Evolutionary conservation across 2,113 vertebrate species (phyloP).

Genomic region (Seriola dumerili): DNA sequence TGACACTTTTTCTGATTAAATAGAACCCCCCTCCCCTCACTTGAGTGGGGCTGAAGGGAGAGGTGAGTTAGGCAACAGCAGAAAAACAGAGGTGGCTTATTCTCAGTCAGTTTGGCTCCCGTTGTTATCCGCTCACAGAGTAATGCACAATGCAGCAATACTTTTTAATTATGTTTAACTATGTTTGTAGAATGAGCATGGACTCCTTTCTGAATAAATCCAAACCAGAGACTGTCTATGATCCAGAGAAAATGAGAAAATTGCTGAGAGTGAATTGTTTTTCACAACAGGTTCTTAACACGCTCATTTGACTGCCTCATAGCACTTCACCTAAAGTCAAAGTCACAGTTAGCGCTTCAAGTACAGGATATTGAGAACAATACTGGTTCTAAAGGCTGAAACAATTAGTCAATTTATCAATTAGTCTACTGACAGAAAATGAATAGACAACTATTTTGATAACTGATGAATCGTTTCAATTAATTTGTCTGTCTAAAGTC

Average conservation of each 20-base stretch:
- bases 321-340: background rate
- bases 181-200: constrained; percentile 15
- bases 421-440: background rate
- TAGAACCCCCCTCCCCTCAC: background rate
- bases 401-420: background rate
- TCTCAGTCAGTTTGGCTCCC: background rate
- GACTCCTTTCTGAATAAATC: background rate
- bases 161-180: constrained; percentile 37
- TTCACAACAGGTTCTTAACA: background rate
- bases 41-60: constrained; percentile 20
- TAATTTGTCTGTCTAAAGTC: background rate
- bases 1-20: constrained; percentile 77
- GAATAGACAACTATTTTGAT: background rate
- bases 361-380: background rate
- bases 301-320: background rate
- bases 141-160: background rate
- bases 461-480: background rate
- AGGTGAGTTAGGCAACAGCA: constrained; percentile 29
- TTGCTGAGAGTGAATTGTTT: background rate
- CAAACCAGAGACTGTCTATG: background rate
- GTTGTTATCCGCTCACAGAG: background rate
- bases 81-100: constrained; percentile 26
- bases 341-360: background rate
- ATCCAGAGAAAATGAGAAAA: background rate
- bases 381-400: background rate